Evolutionary conservation across 2,113 vertebrate species (phyloP).

Genomic region (Camelus bactrianus): DNA sequence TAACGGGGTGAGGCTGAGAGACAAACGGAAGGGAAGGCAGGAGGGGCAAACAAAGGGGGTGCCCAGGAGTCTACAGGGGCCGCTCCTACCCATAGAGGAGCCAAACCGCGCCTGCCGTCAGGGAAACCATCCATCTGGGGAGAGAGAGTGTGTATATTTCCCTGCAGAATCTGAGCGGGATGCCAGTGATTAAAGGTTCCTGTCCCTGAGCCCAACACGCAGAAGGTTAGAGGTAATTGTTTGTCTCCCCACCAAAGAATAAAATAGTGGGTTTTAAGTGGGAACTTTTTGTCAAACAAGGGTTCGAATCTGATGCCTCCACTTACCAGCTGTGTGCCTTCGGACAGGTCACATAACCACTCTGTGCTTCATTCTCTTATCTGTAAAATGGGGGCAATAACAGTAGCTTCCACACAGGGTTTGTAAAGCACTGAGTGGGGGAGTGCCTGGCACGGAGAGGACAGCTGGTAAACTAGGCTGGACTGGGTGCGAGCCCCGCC

Average conservation of each 20-base stretch:
- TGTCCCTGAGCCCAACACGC: no score
- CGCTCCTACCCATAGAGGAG: not conserved
- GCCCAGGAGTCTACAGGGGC: no score
- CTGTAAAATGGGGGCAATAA: accelerated
- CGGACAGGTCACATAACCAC: not conserved
- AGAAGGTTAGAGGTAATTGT: not conserved
- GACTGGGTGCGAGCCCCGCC: accelerated
- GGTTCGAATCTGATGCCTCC: not conserved
- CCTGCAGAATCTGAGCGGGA: not conserved
- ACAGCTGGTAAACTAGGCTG: not conserved
- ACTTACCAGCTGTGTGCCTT: not conserved
- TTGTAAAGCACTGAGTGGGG: no score
- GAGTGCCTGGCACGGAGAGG: not conserved
- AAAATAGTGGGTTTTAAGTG: not conserved
- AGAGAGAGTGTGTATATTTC: no score
- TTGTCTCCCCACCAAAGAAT: not conserved
- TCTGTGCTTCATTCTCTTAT: not conserved
- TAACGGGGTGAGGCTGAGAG: not conserved
- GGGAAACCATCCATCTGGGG: not conserved
- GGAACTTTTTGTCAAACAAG: not conserved
- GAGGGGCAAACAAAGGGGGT: not conserved
- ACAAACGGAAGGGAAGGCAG: not conserved
- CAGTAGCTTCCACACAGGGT: not conserved
- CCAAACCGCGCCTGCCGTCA: accelerated
- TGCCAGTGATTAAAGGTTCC: no score